Conservation (phyloP, 2,888 invertebrate species). For the Papilio demoleus region DNA sequence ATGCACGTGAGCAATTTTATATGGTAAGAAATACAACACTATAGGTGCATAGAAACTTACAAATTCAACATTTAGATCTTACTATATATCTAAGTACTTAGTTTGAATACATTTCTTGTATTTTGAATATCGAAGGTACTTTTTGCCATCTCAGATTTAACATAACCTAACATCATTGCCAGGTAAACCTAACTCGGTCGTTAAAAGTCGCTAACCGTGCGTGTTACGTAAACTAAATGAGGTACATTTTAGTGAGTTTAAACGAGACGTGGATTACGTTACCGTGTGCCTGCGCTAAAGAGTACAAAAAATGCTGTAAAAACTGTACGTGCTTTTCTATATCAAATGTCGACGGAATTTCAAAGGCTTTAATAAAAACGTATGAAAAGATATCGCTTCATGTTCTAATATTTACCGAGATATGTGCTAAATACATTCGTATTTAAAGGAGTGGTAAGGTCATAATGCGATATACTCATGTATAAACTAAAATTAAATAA, state of each 20-base stretch:
- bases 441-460: not conserved
- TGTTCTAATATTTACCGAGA: not conserved
- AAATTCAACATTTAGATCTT: too few relatives aligned
- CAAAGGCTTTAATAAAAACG: slow-evolving; percentile 9
- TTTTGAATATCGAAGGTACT: not conserved
- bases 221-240: slow-evolving; percentile 24
- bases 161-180: not conserved
- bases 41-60: too few relatives aligned
- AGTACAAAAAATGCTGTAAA: slow-evolving; percentile 26
- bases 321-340: slow-evolving; percentile 23
- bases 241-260: slow-evolving; percentile 25
- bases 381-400: not conserved
- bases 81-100: too few relatives aligned
- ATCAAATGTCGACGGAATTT: slow-evolving; percentile 12
- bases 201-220: slow-evolving; percentile 16
- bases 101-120: not conserved
- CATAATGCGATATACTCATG: too few relatives aligned
- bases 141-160: not conserved
- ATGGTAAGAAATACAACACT: too few relatives aligned
- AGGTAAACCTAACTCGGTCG: not conserved
- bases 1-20: too few relatives aligned
- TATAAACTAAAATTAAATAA: too few relatives aligned
- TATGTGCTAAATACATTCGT: not conserved
- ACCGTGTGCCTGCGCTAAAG: slow-evolving; percentile 4
- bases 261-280: slow-evolving; percentile 20